Evolutionary conservation across 2,888 invertebrate species (phyloP), one percentile per base, ranked within the genome.

Genomic region (Polydrusus tereticollis): DNA sequence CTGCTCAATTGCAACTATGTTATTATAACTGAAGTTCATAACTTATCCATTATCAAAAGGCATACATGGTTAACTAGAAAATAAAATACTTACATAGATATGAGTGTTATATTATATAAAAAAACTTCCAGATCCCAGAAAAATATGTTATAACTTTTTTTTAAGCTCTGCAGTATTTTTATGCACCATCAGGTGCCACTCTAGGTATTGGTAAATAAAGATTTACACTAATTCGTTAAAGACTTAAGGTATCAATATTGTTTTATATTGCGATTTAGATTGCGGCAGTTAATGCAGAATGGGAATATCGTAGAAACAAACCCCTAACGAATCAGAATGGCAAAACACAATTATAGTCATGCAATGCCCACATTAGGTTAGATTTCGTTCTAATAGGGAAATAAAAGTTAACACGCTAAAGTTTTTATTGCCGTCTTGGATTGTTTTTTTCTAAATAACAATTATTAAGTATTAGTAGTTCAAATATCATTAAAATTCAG

Each of bases 261-360:
- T 47, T 21, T 47, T 47, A 21, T 47, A 23, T 21, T 45, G 18
- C 50, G 5, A 50, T 50, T 26, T 26, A 50, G 14, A 50, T 50
- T 55, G 52, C 52, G 29, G 52, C 18, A 55, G 29, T 55, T 55
- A 55, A 55, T 29, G 52, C 29, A 59, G 26, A 59, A 43, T 14
- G 21, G 43, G 16, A 59, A 59, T 59, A 59, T 41, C 14, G 43
- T 62, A 62, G 47, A 62, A 43, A 45, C 29, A 16, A 47, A 23
- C 29, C 45, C 52, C 29, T 26, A 68, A 59, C 59, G 60, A 65
- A 50, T 59, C 21, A 65, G 50, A 50, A 69, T 64, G 58, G 63
- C 69, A 69, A 69, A 70, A 70, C 59, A 70, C 38, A 64, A 70
- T 64, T 70, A 70, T 52, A 59, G 65, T 59, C 70, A 70, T 70